phyloP scores from a whole-genome alignment of 2,888 invertebrate genomes.

The Nipponacmea schrenckii region DNA sequence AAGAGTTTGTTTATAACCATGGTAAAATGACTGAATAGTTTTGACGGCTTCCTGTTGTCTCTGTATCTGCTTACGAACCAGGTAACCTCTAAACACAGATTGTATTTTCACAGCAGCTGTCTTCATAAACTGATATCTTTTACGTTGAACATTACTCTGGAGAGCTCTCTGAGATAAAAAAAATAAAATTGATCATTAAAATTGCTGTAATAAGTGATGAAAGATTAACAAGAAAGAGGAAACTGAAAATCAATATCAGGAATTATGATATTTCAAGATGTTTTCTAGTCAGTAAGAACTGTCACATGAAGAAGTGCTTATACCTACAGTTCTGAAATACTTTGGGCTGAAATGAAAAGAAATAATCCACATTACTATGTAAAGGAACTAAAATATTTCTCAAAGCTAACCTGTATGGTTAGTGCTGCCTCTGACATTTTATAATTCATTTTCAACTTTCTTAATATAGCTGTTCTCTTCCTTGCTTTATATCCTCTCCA shows the following conservation, averaged over 20 bases:
- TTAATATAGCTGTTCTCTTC: constrained; percentile 16
- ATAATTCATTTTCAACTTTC: constrained; percentile 23
- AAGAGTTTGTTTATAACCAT: constrained; percentile 6
- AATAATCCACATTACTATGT: no score
- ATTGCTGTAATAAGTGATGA: no score
- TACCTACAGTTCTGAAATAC: no score
- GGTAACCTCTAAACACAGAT: constrained; percentile 18
- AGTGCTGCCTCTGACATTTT: constrained; percentile 29
- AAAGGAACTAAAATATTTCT: no score
- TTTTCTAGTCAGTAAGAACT: no score
- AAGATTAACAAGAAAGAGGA: no score
- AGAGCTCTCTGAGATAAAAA: constrained; percentile 24
- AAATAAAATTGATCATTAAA: neutral
- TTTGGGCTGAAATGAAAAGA: no score
- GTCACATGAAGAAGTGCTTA: no score
- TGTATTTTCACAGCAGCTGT: constrained; percentile 25
- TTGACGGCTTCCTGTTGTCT: constrained; percentile 24
- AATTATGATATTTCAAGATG: no score
- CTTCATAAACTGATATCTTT: constrained; percentile 7
- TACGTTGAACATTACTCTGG: neutral
- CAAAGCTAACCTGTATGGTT: constrained; percentile 37
- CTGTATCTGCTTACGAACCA: constrained; percentile 10
- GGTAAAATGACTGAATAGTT: constrained; percentile 29
- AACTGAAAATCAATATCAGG: no score
- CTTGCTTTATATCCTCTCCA: constrained; percentile 39